Evolutionary conservation across 2,888 invertebrate genomes (phyloP).

Genomic region (Polydrusus pterygomalis): DNA sequence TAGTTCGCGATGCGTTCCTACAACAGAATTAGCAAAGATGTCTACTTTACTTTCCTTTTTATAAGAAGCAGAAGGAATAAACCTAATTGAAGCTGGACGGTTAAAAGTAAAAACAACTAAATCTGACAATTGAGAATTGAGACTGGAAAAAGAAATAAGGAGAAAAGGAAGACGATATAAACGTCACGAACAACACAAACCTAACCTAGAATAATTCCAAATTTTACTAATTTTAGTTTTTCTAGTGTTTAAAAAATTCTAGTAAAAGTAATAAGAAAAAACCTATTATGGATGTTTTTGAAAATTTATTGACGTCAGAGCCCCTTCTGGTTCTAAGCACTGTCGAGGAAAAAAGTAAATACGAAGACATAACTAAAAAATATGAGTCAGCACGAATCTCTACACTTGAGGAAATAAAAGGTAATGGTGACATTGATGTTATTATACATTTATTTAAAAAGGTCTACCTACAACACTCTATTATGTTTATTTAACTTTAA

Average conservation of each 20-base stretch:
- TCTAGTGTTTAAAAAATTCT: neutral
- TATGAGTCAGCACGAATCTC: slow-evolving; percentile 40
- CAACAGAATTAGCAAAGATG: too few relatives aligned
- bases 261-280: neutral
- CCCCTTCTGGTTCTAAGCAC: slow-evolving; percentile 47
- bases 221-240: too few relatives aligned
- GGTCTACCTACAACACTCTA: neutral
- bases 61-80: too few relatives aligned
- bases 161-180: too few relatives aligned
- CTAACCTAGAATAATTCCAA: too few relatives aligned
- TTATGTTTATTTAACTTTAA: neutral
- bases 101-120: too few relatives aligned
- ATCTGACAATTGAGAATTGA: too few relatives aligned
- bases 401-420: slow-evolving; percentile 31
- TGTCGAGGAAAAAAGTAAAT: slow-evolving; percentile 36
- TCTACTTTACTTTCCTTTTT: too few relatives aligned
- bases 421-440: neutral
- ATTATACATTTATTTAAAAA: neutral
- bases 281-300: slow-evolving; percentile 48
- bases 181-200: too few relatives aligned
- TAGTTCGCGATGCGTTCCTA: too few relatives aligned
- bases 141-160: too few relatives aligned
- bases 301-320: slow-evolving; percentile 40
- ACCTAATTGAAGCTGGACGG: too few relatives aligned
- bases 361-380: slow-evolving; percentile 38